These are phyloP conservation scores for Cinara cedri DNA, from an alignment of 2,888 invertebrate species.

Conservation along the genomic window DNA sequence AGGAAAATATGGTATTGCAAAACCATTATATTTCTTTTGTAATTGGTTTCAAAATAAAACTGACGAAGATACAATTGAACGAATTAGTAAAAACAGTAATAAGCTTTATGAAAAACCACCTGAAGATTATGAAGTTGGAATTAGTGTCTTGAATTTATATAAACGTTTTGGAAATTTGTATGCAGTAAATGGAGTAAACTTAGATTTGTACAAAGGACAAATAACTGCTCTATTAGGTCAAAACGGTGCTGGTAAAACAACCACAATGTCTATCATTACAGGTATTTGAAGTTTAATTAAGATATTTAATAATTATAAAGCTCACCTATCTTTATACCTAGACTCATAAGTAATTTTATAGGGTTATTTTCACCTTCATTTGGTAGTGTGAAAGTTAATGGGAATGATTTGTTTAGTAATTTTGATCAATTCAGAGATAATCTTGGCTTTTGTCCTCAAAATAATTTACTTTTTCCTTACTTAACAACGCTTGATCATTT, in stretches of 20 bases:
- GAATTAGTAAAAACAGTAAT: slow-evolving; percentile 18
- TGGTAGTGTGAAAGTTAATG: slow-evolving; percentile 69
- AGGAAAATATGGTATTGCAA: slow-evolving; percentile 73
- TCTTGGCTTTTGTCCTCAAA: slow-evolving; percentile 90
- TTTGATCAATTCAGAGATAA: slow-evolving; percentile 72
- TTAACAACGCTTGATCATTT: slow-evolving; percentile 85
- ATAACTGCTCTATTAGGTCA: slow-evolving; percentile 87
- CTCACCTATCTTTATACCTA: no score
- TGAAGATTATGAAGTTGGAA: slow-evolving; percentile 62
- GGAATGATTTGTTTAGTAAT: slow-evolving; percentile 73
- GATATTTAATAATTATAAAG: slow-evolving; percentile 75
- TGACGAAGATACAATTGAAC: neutral
- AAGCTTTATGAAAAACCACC: slow-evolving; percentile 57
- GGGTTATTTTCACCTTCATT: slow-evolving; percentile 53
- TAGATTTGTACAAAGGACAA: slow-evolving; percentile 81
- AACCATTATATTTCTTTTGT: slow-evolving; percentile 60
- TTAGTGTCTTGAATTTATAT: slow-evolving; percentile 62
- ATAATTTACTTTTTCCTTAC: slow-evolving; percentile 82
- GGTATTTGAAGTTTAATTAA: slow-evolving; percentile 68
- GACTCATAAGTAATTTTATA: neutral
- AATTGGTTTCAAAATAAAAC: slow-evolving; percentile 7
- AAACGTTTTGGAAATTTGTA: slow-evolving; percentile 61
- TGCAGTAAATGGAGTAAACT: slow-evolving; percentile 73
- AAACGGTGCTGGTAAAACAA: slow-evolving; percentile 87
- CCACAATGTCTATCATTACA: slow-evolving; percentile 75